A percentile compares a stretch with the other conserved stretches of the same genome.
phyloP scores from a whole-genome alignment of 2,797 vertebrate species.

The Schizothorax lantsangensis region DNA sequence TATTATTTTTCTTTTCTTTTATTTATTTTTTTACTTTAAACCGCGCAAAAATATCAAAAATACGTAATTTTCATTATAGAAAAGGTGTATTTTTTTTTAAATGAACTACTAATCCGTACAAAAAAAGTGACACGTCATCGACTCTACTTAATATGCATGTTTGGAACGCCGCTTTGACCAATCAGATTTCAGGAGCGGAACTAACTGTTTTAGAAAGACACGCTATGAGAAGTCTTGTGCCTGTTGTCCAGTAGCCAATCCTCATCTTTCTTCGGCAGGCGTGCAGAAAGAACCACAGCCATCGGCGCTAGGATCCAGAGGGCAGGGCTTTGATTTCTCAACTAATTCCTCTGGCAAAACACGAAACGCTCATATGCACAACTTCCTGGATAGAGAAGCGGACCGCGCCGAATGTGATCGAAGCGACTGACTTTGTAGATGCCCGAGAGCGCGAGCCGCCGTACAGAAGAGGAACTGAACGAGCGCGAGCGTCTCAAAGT shows the following conservation, averaged over 20 bases:
- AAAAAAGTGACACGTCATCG: neutral
- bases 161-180: conserved; percentile 18
- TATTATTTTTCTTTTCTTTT: too few relatives aligned
- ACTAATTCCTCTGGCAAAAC: conserved; percentile 83
- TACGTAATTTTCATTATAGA: neutral
- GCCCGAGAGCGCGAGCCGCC: conserved; percentile 60
- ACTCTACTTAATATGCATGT: conserved; percentile 8
- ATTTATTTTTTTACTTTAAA: neutral
- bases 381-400: conserved; percentile 74
- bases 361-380: conserved; percentile 80
- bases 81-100: neutral
- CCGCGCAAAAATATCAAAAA: too few relatives aligned
- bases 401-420: conserved; percentile 8
- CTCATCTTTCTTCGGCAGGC: conserved; percentile 31
- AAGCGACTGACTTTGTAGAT: conserved; percentile 30
- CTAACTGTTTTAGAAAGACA: conserved; percentile 35
- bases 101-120: neutral
- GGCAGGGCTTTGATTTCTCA: conserved; percentile 68
- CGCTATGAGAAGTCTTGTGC: conserved; percentile 14
- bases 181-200: conserved; percentile 32
- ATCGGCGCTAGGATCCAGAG: conserved; percentile 76
- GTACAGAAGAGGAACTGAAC: conserved; percentile 85
- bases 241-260: conserved; percentile 43
- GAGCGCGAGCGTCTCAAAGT: conserved; percentile 52
- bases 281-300: conserved; percentile 14